A percentile compares a stretch with the other conserved stretches of the same genome.
These are phyloP conservation scores for Sesamia inferens DNA, from an alignment of 2,888 invertebrate species.

Conservation along the genomic window DNA sequence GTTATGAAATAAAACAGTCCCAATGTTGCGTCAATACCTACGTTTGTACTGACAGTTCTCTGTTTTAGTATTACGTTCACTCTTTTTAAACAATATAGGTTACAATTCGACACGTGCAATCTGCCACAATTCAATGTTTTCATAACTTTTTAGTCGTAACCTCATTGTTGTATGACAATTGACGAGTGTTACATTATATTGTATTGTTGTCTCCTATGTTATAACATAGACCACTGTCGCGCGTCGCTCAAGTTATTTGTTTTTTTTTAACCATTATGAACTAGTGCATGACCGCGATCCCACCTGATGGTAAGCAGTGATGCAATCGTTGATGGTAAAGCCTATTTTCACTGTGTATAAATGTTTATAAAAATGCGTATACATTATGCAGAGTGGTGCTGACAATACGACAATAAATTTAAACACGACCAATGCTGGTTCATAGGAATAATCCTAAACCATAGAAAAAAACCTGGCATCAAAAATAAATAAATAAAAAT, in stretches of 20 bases:
- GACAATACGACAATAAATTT: too few species aligned
- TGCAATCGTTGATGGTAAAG: too few species aligned
- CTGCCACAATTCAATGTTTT: slow-evolving; percentile 7
- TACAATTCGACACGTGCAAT: slow-evolving; percentile 18
- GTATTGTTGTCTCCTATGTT: background rate
- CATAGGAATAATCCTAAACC: too few species aligned
- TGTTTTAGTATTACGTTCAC: background rate
- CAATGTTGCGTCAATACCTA: background rate
- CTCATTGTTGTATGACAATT: background rate
- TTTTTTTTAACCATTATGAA: too few species aligned
- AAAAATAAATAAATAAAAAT: too few species aligned
- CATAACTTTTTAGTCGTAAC: slow-evolving; percentile 21
- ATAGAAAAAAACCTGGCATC: too few species aligned
- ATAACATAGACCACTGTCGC: background rate
- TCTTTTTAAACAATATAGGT: slow-evolving; percentile 6
- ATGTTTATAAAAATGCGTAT: too few species aligned
- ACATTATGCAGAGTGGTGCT: too few species aligned
- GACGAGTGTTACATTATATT: background rate
- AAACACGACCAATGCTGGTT: too few species aligned
- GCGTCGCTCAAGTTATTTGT: background rate
- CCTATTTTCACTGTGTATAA: too few species aligned
- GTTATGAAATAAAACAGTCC: background rate
- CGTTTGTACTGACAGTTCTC: background rate
- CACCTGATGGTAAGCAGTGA: too few species aligned
- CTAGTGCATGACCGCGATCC: too few species aligned